Evolutionary conservation across 2,888 invertebrate species (phyloP).

Genomic region (Tinea pellionella): DNA sequence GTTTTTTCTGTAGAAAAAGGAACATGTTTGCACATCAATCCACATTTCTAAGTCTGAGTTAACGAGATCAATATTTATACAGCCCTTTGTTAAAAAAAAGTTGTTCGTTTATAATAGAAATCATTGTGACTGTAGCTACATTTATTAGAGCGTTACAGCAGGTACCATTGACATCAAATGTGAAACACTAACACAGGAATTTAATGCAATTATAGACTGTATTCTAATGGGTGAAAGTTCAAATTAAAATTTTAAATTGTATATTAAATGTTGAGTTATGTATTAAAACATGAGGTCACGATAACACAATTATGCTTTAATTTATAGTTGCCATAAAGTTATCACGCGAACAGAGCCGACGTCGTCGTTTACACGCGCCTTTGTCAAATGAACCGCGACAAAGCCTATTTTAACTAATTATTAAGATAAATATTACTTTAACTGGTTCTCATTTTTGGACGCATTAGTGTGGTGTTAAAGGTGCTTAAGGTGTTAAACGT

Average conservation of each 20-base stretch:
- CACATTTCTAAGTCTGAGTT: not conserved
- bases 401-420: constrained; percentile 63
- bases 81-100: not conserved
- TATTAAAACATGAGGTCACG: constrained; percentile 63
- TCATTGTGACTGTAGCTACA: not conserved
- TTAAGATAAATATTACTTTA: constrained; percentile 65
- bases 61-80: not conserved
- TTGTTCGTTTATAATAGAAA: not conserved
- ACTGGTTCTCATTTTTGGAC: constrained; percentile 23
- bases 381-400: constrained; percentile 56
- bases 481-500: not conserved
- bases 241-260: not conserved
- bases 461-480: constrained; percentile 2
- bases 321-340: constrained; percentile 56
- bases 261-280: not conserved
- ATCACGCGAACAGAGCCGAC: constrained; percentile 43
- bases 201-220: not conserved
- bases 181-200: not conserved
- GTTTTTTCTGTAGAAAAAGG: too few species aligned
- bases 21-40: not conserved
- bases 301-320: constrained; percentile 69
- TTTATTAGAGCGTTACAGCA: constrained; percentile 4
- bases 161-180: not conserved
- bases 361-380: constrained; percentile 49
- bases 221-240: not conserved